Evolutionary conservation across 2,113 vertebrate genomes (phyloP), one percentile per base, ranked within the genome.

Genomic region (Forbesichthys agassizii): DNA sequence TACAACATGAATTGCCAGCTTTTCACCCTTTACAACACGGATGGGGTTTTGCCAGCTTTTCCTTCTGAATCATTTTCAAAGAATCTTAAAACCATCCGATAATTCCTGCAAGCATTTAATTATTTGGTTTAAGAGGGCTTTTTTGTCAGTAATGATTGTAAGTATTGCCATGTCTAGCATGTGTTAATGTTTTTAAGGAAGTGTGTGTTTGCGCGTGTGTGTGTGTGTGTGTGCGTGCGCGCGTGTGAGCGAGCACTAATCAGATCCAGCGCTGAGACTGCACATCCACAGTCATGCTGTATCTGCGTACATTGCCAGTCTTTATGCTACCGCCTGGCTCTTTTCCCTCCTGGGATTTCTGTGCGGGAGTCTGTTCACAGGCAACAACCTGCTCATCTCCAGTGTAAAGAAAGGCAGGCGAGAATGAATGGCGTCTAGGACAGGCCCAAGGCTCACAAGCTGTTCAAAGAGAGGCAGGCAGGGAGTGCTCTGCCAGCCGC

Each of bases 371-470:
- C 80, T 74, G 83, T 82, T 89, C 73, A 77, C 70, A 89, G 85
- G 86, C 90, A 89, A 72, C 87, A 87, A 88, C 84, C 86, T 88
- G 88, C 88, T 84, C 82, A 77, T 88, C 86, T 84, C 77, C 72
- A 83, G 83, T 81, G 77, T 86, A 84, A 85, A 86, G 82, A 88
- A 68, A 85, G 63, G 63, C 67, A 72, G 69, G 69, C 67, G 66
- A 54, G 63, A 83, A 69, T 70, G 66, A 83, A 79, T 67, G 59
- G 62, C 66, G 75, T 86, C 86, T 91, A 88, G 90, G 91, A 90
- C 88, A 84, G 75, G 89, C 91, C 90, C 85, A 77, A 87, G 88
- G 91, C 90, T 80, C 64, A 69, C 89, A 91, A 92, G 90, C 89
- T 89, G 90, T 89, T 93, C 88, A 84, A 87, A 87, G 86, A 88